Evolutionary conservation across 1,140 invertebrate species (phyloP), one percentile per base, ranked within the genome.

Genomic region (Pteromalus puparum): DNA sequence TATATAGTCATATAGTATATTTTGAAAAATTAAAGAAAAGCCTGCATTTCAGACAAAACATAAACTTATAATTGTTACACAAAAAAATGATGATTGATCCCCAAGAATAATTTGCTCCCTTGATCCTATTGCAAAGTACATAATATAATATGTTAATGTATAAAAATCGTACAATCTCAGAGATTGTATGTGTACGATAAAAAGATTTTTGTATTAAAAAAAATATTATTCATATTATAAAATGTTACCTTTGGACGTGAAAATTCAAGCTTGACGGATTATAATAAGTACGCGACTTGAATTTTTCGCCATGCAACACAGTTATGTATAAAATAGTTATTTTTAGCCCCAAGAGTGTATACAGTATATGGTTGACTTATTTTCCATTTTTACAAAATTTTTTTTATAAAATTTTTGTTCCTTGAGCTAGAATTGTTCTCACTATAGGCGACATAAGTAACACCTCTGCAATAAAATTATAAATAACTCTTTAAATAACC

Each of bases 401-500:
- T 77, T 48, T 34, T 76, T 42, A 42, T 74, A 26, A n/a, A 46
- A 82, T 68, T 34, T 87, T 89, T 80, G 87, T 87, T 87, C 86
- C 86, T 90, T 89, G 86, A 87, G 84, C 86, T 86, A 90, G 88
- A 89, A 89, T 90, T 89, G 87, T 90, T 90, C 87, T 89, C 89
- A 88, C 87, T 87, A 81, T 88, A 75, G 84, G 86, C 83, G 79
- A 80, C 53, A 61, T 85, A 72, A 81, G 81, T 73, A 79, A 28
- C 85, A 81, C 73, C 82, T 82, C 85, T 81, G 77, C 65, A 83
- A n/a, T n/a, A 79, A 76, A 65, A 73, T 67, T 74, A 65, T 24
- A 82, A 75, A 86, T 65, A 74, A 68, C 15, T 7, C 1, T 61
- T 61, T 0, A 21, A n/a, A 61, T 3, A 61, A 48, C 13, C 46